Conservation (phyloP, 2,797 vertebrate species). For the Clarias laeviceps region DNA sequence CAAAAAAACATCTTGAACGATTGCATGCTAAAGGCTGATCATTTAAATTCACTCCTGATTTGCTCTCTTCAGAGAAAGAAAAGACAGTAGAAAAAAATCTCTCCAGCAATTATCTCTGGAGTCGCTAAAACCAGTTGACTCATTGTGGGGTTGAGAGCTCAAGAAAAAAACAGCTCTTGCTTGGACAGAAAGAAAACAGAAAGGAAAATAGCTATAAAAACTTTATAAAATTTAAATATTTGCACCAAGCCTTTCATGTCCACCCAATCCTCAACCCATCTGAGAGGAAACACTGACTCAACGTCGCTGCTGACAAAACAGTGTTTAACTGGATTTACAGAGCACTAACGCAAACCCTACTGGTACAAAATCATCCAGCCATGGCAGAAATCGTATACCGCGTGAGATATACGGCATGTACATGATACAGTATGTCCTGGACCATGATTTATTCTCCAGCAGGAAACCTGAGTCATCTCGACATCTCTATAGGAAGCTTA, state of each 20-base stretch:
- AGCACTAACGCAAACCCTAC: neutral
- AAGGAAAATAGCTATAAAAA: constrained; percentile 3
- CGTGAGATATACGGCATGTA: no score
- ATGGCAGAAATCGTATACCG: neutral
- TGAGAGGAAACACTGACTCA: neutral
- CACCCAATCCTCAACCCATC: constrained; percentile 14
- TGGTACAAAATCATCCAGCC: neutral
- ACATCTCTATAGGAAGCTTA: neutral
- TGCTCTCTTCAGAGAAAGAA: neutral
- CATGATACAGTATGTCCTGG: neutral
- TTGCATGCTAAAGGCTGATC: neutral
- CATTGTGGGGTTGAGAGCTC: neutral
- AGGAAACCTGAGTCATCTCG: constrained; percentile 21
- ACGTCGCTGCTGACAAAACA: neutral
- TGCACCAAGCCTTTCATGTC: constrained; percentile 12
- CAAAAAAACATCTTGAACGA: neutral
- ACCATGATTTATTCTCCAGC: neutral
- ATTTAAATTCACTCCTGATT: no score
- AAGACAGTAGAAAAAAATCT: neutral
- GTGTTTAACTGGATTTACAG: neutral
- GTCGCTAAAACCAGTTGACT: constrained; percentile 26
- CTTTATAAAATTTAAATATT: neutral
- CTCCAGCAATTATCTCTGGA: constrained; percentile 8
- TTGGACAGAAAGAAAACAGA: constrained; percentile 21
- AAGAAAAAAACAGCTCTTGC: neutral